phyloP scores from a whole-genome alignment of 2,888 invertebrate species.

The Tuta absoluta region DNA sequence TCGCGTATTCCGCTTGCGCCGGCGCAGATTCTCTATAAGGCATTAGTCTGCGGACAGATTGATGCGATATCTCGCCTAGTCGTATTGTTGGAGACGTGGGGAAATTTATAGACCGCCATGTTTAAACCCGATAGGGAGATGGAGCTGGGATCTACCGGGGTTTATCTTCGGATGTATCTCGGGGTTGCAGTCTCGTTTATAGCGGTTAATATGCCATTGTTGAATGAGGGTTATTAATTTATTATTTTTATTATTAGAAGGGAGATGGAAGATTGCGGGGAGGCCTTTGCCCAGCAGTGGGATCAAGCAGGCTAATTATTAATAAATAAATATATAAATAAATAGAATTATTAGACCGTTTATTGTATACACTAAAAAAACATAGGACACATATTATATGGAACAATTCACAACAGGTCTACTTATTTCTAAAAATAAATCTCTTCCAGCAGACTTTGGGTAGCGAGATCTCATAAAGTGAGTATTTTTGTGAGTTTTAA shows the following conservation, averaged over 20 bases:
- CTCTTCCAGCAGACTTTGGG: too few relatives aligned
- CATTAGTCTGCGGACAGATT: slow-evolving; percentile 46
- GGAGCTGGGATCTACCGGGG: slow-evolving; percentile 2
- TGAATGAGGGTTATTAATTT: background rate
- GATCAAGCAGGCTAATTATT: too few relatives aligned
- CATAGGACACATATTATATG: too few relatives aligned
- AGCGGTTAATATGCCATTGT: background rate
- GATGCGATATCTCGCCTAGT: slow-evolving; percentile 51
- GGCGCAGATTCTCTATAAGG: slow-evolving; percentile 47
- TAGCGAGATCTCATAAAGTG: too few relatives aligned
- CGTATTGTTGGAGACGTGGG: slow-evolving; percentile 42
- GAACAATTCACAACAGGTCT: too few relatives aligned
- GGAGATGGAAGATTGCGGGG: background rate
- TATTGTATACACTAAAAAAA: too few relatives aligned
- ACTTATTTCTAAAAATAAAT: too few relatives aligned
- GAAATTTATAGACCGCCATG: slow-evolving; percentile 26
- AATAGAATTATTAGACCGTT: too few relatives aligned
- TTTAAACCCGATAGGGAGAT: slow-evolving; percentile 19
- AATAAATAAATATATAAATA: too few relatives aligned
- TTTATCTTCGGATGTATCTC: slow-evolving; percentile 5
- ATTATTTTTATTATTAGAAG: too few relatives aligned
- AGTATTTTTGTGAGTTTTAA: too few relatives aligned
- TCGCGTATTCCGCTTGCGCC: slow-evolving; percentile 26
- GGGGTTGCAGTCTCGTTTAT: slow-evolving; percentile 4
- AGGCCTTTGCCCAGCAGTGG: too few relatives aligned